A percentile compares a stretch with the other conserved stretches of the same genome.
phyloP scores from a whole-genome alignment of 2,888 invertebrate species.

The Rhingia rostrata region DNA sequence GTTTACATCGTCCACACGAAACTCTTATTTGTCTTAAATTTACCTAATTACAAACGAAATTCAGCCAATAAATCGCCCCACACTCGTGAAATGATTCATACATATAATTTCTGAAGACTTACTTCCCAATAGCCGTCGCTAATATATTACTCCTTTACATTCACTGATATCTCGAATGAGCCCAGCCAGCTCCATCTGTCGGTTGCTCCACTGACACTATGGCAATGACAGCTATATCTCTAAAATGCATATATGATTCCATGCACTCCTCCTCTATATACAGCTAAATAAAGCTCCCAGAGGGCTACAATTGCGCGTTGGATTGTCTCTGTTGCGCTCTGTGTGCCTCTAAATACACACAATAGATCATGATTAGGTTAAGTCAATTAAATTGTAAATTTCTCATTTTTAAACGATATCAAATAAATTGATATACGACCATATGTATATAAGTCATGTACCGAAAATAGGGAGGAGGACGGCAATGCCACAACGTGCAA shows the following conservation, averaged over 20 bases:
- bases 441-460: too few species aligned
- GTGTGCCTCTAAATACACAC: slow-evolving; percentile 15
- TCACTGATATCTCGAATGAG: slow-evolving; percentile 15
- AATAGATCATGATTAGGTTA: slow-evolving; percentile 67
- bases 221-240: slow-evolving; percentile 59
- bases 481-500: background rate
- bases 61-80: slow-evolving; percentile 23
- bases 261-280: slow-evolving; percentile 13
- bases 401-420: slow-evolving; percentile 43
- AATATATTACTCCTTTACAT: slow-evolving; percentile 16
- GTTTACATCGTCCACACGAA: slow-evolving; percentile 20
- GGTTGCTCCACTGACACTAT: slow-evolving; percentile 61
- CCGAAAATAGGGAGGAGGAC: background rate
- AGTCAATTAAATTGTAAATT: slow-evolving; percentile 59
- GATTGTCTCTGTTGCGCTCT: slow-evolving; percentile 4
- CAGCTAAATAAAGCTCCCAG: slow-evolving; percentile 11
- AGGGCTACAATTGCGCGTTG: slow-evolving; percentile 12
- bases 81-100: slow-evolving; percentile 17
- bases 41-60: slow-evolving; percentile 21
- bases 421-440: slow-evolving; percentile 33
- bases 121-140: background rate
- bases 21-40: slow-evolving; percentile 19
- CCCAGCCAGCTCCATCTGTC: slow-evolving; percentile 22
- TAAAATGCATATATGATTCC: slow-evolving; percentile 40
- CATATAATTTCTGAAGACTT: slow-evolving; percentile 21